Evolutionary conservation across 2,797 vertebrate species (phyloP).

Genomic region (Gallinago nigripennis): DNA sequence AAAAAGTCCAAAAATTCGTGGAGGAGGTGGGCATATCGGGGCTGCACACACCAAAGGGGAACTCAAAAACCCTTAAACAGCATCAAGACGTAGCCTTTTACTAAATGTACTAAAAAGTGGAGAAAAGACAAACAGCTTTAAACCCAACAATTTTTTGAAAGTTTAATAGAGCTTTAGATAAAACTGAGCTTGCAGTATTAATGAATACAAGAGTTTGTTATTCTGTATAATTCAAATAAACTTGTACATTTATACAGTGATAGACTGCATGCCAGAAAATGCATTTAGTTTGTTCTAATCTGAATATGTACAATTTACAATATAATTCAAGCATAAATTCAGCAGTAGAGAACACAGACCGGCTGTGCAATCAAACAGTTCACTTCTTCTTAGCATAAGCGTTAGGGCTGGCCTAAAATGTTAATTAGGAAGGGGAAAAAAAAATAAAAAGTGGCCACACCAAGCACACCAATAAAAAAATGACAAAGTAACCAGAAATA

Average conservation of each 20-base stretch:
- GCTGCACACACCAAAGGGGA: not conserved
- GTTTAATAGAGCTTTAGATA: conserved; percentile 74
- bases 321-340: conserved; percentile 64
- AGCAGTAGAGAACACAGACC: conserved; percentile 68
- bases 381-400: not conserved
- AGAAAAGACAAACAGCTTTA: conserved; percentile 45
- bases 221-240: conserved; percentile 46
- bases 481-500: not conserved
- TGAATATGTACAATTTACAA: conserved; percentile 71
- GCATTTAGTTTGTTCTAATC: conserved; percentile 19
- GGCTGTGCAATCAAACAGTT: conserved; percentile 43
- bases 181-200: conserved; percentile 70
- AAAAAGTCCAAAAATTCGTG: too few species aligned
- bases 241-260: conserved; percentile 70
- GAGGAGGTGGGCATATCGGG: not conserved
- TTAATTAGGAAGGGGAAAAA: not conserved
- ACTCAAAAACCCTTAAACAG: not conserved
- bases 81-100: not conserved
- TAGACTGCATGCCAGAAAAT: conserved; percentile 60
- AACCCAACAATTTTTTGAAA: conserved; percentile 52
- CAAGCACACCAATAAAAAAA: not conserved
- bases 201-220: conserved; percentile 63
- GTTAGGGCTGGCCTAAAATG: not conserved
- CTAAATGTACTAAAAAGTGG: not conserved
- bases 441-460: not conserved